These are phyloP conservation scores for Characodon lateralis DNA, from an alignment of 2,797 vertebrate species.

Conservation along the genomic window DNA sequence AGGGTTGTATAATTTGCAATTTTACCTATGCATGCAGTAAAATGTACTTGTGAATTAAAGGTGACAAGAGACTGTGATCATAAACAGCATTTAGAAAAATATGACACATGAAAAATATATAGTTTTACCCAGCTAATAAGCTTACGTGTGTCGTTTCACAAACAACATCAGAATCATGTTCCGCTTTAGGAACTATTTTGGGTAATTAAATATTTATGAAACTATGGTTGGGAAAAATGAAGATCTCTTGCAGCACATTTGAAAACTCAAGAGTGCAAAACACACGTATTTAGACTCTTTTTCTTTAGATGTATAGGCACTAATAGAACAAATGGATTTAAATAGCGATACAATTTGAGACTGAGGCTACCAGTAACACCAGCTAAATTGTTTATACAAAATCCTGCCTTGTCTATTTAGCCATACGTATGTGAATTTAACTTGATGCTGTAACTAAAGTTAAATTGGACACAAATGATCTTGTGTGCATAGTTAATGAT, in stretches of 20 bases:
- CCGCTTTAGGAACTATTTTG: neutral
- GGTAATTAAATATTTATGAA: neutral
- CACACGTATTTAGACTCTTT: neutral
- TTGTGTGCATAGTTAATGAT: neutral
- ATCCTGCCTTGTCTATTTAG: neutral
- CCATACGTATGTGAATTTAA: neutral
- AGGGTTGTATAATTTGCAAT: neutral
- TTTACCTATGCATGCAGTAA: neutral
- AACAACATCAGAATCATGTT: neutral
- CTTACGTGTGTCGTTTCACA: neutral
- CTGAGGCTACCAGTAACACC: too few species aligned
- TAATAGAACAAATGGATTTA: neutral
- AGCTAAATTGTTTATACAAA: neutral
- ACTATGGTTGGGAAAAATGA: neutral
- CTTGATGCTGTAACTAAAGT: neutral
- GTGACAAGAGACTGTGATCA: neutral
- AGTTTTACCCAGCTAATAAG: neutral
- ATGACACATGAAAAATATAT: neutral
- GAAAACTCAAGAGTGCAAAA: neutral
- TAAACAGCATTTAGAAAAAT: slow-evolving; percentile 9
- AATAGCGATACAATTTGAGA: too few species aligned
- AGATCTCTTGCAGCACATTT: neutral
- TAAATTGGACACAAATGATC: neutral
- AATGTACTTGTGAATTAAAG: slow-evolving; percentile 9
- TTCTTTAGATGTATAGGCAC: neutral